A percentile compares a stretch with the other conserved stretches of the same genome.
phyloP scores from a whole-genome alignment of 2,113 vertebrate genomes.

The Saguinus imperator region DNA sequence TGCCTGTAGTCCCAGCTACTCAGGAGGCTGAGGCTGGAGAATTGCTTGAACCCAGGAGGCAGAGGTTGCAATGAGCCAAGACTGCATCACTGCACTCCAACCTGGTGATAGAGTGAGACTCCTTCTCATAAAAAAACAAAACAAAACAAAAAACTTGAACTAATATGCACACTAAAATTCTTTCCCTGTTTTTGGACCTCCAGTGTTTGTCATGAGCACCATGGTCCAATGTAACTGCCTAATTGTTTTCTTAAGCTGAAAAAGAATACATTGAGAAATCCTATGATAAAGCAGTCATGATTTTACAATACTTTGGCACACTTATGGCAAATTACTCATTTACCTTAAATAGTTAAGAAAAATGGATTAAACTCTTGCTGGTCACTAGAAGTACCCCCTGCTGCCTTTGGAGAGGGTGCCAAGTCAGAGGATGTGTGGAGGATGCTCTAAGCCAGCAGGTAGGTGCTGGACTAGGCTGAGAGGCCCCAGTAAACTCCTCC shows the following conservation, averaged over 20 bases:
- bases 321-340: neutral
- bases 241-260: neutral
- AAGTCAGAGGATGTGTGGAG: neutral
- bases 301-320: conserved; percentile 20
- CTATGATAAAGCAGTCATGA: neutral
- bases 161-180: neutral
- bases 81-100: too few relatives aligned
- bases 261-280: neutral
- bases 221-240: neutral
- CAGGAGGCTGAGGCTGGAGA: too few relatives aligned
- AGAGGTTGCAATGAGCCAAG: too few relatives aligned
- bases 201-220: neutral
- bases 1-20: too few relatives aligned
- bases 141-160: neutral
- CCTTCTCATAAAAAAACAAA: too few relatives aligned
- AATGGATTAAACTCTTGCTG: neutral
- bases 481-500: neutral
- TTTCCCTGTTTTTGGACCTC: neutral
- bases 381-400: neutral
- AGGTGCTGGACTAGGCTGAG: neutral
- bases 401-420: neutral
- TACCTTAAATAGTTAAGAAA: neutral
- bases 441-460: neutral
- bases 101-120: too few relatives aligned
- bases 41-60: too few relatives aligned